Percentiles rank a stretch among this genome's conserved stretches.
These are phyloP conservation scores for Dryococelus australis DNA, from an alignment of 2,888 invertebrate species.

Conservation along the genomic window DNA sequence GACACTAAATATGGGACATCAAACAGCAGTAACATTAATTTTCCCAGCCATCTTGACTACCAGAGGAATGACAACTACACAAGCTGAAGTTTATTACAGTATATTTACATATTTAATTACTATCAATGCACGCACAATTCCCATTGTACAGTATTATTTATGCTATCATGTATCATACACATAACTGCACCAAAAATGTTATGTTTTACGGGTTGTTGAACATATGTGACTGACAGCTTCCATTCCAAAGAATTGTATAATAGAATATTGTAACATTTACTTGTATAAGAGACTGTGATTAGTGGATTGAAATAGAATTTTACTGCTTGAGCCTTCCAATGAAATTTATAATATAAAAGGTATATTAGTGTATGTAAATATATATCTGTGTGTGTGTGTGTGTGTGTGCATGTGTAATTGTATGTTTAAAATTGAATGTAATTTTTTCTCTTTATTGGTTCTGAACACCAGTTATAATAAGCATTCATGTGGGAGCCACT, in stretches of 20 bases:
- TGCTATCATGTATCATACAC: constrained; percentile 1
- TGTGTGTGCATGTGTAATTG: not conserved
- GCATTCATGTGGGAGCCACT: too few species aligned
- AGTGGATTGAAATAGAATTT: not conserved
- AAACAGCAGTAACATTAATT: not conserved
- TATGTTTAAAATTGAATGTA: too few species aligned
- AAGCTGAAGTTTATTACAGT: not conserved
- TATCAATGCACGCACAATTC: not conserved
- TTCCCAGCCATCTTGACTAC: not conserved
- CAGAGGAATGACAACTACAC: not conserved
- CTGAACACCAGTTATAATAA: too few species aligned
- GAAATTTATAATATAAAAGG: not conserved
- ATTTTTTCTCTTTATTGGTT: too few species aligned
- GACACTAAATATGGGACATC: too few species aligned
- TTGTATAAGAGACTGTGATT: not conserved
- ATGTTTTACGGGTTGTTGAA: constrained; percentile 13
- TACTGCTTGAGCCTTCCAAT: not conserved
- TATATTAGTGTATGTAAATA: not conserved
- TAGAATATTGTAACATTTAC: not conserved
- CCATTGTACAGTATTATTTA: not conserved
- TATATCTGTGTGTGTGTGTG: not conserved
- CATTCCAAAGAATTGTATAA: constrained; percentile 28
- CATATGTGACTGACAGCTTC: constrained; percentile 22
- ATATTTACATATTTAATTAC: not conserved
- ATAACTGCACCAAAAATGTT: not conserved